Evolutionary conservation across 2,888 invertebrate species (phyloP).

Genomic region (Adelphocoris suturalis): DNA sequence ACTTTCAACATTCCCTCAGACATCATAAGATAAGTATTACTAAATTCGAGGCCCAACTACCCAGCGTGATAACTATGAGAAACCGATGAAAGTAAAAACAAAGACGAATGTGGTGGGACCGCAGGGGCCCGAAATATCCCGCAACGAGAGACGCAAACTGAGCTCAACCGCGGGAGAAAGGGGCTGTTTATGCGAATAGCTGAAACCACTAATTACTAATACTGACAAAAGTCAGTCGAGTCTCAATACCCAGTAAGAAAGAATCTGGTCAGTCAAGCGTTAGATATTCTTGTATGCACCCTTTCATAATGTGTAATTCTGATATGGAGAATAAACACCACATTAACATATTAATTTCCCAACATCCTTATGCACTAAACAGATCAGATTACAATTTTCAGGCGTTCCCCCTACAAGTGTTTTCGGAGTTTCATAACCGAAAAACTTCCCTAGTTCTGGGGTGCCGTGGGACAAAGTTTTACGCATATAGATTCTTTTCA

Average conservation of each 20-base stretch:
- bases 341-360: neutral
- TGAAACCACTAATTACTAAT: conserved; percentile 6
- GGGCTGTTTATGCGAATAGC: neutral
- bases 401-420: neutral
- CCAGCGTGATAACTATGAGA: neutral
- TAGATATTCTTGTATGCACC: neutral
- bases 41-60: too few relatives aligned
- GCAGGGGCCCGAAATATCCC: neutral
- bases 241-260: neutral
- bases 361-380: neutral
- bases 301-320: too few relatives aligned
- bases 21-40: too few relatives aligned
- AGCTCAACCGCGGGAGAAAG: neutral
- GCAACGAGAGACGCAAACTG: neutral
- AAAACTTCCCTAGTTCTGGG: too few relatives aligned
- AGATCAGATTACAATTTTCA: neutral
- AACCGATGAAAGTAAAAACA: conserved; percentile 14
- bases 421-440: too few relatives aligned
- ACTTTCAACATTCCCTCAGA: too few relatives aligned
- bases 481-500: too few relatives aligned
- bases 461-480: too few relatives aligned
- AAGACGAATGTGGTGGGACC: neutral
- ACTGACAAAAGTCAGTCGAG: neutral
- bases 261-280: neutral
- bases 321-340: neutral